A percentile compares a stretch with the other conserved stretches of the same genome.
These are phyloP conservation scores for Cynocephalus volans DNA, from an alignment of 2,113 vertebrate species.

Conservation along the genomic window DNA sequence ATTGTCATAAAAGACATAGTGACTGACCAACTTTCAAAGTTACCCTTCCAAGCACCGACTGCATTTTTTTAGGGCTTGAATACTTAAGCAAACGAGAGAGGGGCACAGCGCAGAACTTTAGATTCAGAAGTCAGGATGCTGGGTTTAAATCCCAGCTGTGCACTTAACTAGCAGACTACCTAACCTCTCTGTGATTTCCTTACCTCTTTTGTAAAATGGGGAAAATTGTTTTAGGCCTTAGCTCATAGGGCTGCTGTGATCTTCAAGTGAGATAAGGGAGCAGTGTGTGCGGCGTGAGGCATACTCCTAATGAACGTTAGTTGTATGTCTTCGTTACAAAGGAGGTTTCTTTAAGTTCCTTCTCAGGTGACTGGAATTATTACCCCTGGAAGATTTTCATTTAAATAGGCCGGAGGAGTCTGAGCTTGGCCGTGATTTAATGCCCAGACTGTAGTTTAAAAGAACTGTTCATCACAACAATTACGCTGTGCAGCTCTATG, in stretches of 20 bases:
- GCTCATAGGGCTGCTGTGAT: neutral
- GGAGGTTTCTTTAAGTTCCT: neutral
- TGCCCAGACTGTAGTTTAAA: neutral
- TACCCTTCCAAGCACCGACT: neutral
- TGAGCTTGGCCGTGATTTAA: slow-evolving; percentile 7
- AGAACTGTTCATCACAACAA: neutral
- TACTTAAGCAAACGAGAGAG: neutral
- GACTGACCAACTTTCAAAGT: neutral
- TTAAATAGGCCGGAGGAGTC: neutral
- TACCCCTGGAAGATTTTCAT: neutral
- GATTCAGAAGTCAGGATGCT: neutral
- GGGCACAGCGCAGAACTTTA: neutral
- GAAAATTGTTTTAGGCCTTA: neutral
- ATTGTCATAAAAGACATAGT: neutral
- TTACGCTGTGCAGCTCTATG: neutral
- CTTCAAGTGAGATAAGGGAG: neutral
- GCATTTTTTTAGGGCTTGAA: neutral
- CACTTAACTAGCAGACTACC: neutral
- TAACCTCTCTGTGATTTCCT: neutral
- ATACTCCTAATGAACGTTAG: neutral
- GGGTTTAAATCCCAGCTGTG: neutral
- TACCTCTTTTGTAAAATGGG: neutral
- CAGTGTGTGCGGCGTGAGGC: neutral
- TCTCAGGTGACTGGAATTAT: neutral
- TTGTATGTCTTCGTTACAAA: neutral